Evolutionary conservation across 2,797 vertebrate species (phyloP).

Genomic region (Arrhamphus sclerolepis): DNA sequence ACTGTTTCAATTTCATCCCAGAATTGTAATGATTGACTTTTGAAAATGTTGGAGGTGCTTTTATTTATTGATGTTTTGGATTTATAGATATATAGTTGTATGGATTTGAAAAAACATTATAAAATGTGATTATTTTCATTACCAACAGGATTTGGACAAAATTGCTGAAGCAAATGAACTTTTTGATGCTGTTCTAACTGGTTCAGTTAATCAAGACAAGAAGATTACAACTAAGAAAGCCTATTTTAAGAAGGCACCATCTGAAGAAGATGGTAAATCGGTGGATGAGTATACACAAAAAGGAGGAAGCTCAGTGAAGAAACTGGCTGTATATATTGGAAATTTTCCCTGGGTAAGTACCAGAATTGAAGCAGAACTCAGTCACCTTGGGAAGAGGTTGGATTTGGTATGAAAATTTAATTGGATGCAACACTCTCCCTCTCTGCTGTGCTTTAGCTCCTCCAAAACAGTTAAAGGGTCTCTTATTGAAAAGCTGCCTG

Average conservation of each 20-base stretch:
- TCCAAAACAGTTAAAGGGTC: too few relatives aligned
- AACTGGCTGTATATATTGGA: slow-evolving; percentile 87
- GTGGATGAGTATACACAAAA: slow-evolving; percentile 80
- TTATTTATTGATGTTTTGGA: neutral
- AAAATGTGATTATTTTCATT: neutral
- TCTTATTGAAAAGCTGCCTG: too few relatives aligned
- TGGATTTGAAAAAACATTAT: too few relatives aligned
- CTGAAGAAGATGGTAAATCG: slow-evolving; percentile 74
- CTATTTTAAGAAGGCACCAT: slow-evolving; percentile 53
- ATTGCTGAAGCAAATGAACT: slow-evolving; percentile 90
- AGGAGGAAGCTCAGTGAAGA: slow-evolving; percentile 71
- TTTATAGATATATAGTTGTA: neutral
- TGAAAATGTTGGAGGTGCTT: neutral
- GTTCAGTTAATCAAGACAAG: slow-evolving; percentile 78
- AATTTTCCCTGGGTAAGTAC: slow-evolving; percentile 93
- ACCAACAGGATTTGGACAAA: slow-evolving; percentile 68
- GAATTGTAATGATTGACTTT: too few relatives aligned
- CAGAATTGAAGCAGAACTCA: neutral
- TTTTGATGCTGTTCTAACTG: slow-evolving; percentile 91
- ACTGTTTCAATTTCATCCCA: too few relatives aligned
- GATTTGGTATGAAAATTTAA: too few relatives aligned
- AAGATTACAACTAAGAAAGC: slow-evolving; percentile 49
- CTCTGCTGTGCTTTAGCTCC: too few relatives aligned
- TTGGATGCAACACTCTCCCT: too few relatives aligned
- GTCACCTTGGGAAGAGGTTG: neutral